These are phyloP conservation scores for Drosophila yakuba DNA, from an alignment of 1,140 invertebrate species.

Conservation along the genomic window DNA sequence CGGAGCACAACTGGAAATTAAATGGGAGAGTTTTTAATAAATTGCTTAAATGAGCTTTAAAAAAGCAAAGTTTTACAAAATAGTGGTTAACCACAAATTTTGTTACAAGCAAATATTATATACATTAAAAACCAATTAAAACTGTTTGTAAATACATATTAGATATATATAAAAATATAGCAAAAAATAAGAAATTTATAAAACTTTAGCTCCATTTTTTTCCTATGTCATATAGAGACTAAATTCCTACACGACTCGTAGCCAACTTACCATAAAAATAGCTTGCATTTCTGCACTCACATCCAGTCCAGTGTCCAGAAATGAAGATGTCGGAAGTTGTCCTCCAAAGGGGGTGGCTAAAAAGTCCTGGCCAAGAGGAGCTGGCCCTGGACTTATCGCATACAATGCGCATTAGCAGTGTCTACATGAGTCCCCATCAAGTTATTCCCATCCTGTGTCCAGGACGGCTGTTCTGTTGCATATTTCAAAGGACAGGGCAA, in stretches of 20 bases:
- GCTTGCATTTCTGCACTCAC: not conserved
- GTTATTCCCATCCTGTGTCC: slow-evolving; percentile 51
- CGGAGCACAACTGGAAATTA: no score
- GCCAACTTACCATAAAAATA: not conserved
- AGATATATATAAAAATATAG: no score
- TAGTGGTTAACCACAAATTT: no score
- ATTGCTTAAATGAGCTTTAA: no score
- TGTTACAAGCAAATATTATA: no score
- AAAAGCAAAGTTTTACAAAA: no score
- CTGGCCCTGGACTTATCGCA: slow-evolving; percentile 45
- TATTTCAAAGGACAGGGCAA: slow-evolving; percentile 30
- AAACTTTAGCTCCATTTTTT: not conserved
- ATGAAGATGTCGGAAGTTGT: slow-evolving; percentile 31
- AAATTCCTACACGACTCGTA: not conserved
- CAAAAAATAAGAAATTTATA: no score
- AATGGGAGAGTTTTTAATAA: no score
- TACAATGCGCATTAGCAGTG: slow-evolving; percentile 61
- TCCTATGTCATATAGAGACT: no score
- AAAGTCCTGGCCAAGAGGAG: not conserved
- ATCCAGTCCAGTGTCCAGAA: slow-evolving; percentile 15
- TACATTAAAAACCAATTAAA: no score
- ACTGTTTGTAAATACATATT: no score
- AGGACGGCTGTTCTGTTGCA: slow-evolving; percentile 38
- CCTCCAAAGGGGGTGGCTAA: not conserved
- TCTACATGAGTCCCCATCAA: slow-evolving; percentile 55